Base-by-base conservation (phyloP, 1,140 invertebrate genomes). In the Drosophila subobscura region DNA sequence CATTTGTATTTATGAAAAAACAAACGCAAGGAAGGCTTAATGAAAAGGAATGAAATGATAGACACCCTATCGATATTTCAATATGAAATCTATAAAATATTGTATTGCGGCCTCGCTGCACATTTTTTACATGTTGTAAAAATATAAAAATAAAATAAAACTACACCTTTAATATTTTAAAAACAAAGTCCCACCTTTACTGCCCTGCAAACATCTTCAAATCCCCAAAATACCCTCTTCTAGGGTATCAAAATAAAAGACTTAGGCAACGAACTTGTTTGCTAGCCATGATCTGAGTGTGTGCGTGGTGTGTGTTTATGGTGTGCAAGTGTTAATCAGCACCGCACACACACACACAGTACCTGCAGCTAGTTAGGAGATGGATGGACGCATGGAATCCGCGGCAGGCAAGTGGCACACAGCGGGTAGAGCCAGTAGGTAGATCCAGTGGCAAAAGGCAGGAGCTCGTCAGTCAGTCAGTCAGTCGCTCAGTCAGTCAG, bases 251-350 rank as follows among this genome's bases (percentile, higher is more conserved):
- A 70, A 70, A 70, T 86, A 86, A 88, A 88, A 86, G 83, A 86
- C 83, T 86, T 86, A 86, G 71, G 79, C 83, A 86, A 86, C 83
- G 83, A 86, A 86, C 83, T 86, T 81, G 83, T 86, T 86, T 88
- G 73, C 61, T 4, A 12, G 33, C 33, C 33, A 37, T 16, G n/a
- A 55, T 14, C 8, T 49, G 23, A 22, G 65, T 52, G 37, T 45
- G 44, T 45, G 22, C 53, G 64, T 41, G 37, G 42, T 55, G 53
- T 61, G 63, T 60, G 5, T 27, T 27, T 27, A 5, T 27, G 25
- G 67, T 53, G 7, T 25, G 23, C 64, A 79, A 84, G 79, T 84
- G 79, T 85, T 84, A 84, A 84, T 84, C 83, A 84, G 79, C 76
- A 71, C 71, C 72, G 75, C 79, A 64, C 33, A 37, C 33, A 37